Evolutionary conservation across 1,140 invertebrate genomes (phyloP).

Genomic region (Araneus ventricosus): DNA sequence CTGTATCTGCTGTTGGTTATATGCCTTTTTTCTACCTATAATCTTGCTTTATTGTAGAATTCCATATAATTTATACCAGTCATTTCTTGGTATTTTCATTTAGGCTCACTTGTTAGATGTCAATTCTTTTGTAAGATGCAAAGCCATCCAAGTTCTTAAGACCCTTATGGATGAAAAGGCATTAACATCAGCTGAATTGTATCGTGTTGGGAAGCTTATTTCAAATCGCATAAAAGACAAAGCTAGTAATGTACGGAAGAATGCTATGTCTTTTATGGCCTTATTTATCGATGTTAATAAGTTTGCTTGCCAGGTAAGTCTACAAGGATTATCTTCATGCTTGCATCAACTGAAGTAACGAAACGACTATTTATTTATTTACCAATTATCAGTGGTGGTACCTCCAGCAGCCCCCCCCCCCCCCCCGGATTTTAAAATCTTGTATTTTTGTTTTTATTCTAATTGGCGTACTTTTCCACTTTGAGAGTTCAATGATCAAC

Average conservation of each 20-base stretch:
- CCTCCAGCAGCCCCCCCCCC: too few species aligned
- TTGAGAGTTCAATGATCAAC: too few species aligned
- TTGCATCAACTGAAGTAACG: neutral
- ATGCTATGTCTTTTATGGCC: conserved; percentile 88
- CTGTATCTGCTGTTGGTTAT: neutral
- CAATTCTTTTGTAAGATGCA: conserved; percentile 89
- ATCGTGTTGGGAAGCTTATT: conserved; percentile 84
- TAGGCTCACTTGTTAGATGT: conserved; percentile 89
- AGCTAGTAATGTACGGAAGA: conserved; percentile 88
- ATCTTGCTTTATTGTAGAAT: too few species aligned
- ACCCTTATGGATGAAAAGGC: conserved; percentile 86
- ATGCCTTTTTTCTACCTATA: neutral
- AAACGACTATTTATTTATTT: neutral
- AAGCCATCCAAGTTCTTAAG: conserved; percentile 88
- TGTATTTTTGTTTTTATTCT: too few species aligned
- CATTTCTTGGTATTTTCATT: neutral
- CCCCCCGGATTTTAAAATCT: too few species aligned
- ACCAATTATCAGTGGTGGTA: neutral
- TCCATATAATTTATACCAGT: neutral
- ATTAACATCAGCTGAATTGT: conserved; percentile 86
- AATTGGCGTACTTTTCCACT: too few species aligned
- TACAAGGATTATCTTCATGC: neutral
- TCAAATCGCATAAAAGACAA: conserved; percentile 88
- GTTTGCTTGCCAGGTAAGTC: conserved; percentile 84
- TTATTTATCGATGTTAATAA: conserved; percentile 89